These are phyloP conservation scores for Notospermus geniculatus DNA, from an alignment of 1,140 invertebrate species.

Conservation along the genomic window DNA sequence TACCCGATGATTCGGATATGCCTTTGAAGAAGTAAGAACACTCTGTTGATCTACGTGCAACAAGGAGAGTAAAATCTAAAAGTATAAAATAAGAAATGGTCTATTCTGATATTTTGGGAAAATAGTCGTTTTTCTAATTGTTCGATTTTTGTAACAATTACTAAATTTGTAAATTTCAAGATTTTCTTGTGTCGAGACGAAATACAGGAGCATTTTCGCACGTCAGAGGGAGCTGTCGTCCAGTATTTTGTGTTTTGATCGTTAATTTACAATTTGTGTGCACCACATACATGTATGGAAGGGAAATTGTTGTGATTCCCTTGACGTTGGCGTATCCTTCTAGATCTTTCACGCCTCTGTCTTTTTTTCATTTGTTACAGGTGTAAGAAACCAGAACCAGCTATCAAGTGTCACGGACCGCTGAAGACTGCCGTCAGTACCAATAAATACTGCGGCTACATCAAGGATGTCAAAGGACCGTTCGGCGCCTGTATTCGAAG, in stretches of 20 bases:
- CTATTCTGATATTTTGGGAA: not conserved
- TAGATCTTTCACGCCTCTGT: too few species aligned
- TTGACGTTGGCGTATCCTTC: too few species aligned
- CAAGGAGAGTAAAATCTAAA: not conserved
- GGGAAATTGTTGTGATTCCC: too few species aligned
- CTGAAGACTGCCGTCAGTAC: not conserved
- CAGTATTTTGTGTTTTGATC: too few species aligned
- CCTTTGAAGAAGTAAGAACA: not conserved
- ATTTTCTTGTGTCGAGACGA: too few species aligned
- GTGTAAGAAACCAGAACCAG: not conserved
- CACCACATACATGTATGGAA: too few species aligned
- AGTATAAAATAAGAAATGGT: not conserved
- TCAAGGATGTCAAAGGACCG: conserved; percentile 1
- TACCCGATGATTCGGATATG: conserved; percentile 8
- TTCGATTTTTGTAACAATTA: too few species aligned
- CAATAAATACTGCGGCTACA: conserved; percentile 3
- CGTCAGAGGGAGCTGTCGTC: too few species aligned
- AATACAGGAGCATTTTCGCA: too few species aligned
- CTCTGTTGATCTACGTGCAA: not conserved
- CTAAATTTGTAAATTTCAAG: too few species aligned
- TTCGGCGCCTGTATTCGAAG: not conserved
- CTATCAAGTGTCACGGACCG: not conserved
- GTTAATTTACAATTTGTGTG: too few species aligned
- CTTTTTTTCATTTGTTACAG: too few species aligned
- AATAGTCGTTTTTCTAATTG: not conserved